Conservation (phyloP, 2,797 vertebrate species). For the Zalophus californianus region DNA sequence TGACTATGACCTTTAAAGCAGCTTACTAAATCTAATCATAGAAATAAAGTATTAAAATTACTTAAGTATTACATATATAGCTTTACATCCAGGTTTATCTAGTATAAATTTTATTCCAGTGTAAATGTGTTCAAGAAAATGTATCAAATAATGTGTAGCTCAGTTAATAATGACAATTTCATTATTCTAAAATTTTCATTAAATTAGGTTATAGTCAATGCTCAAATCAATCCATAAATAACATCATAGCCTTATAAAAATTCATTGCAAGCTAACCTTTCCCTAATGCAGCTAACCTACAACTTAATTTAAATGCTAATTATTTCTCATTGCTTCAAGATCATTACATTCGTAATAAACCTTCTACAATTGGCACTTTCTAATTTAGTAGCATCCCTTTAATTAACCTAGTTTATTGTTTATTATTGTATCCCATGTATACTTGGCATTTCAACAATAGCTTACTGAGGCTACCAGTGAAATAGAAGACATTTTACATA, state of each 20-base stretch:
- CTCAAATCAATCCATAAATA: conserved; percentile 65
- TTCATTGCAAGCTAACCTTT: conserved; percentile 59
- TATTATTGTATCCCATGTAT: neutral
- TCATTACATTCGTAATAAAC: conserved; percentile 44
- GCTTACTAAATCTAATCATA: neutral
- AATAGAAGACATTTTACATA: conserved; percentile 38
- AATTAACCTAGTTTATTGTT: conserved; percentile 56
- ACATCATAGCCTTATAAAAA: conserved; percentile 57
- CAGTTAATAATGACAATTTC: conserved; percentile 28
- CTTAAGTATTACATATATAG: neutral
- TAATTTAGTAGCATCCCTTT: conserved; percentile 50
- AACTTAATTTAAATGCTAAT: conserved; percentile 75
- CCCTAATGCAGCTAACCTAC: conserved; percentile 50
- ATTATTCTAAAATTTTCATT: conserved; percentile 42
- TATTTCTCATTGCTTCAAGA: conserved; percentile 53
- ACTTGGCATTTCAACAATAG: conserved; percentile 46
- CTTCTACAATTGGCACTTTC: neutral
- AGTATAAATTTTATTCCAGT: conserved; percentile 60
- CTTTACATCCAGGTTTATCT: conserved; percentile 49
- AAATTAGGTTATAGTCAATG: conserved; percentile 2
- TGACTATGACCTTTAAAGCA: neutral
- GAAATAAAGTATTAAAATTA: neutral
- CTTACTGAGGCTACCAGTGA: neutral
- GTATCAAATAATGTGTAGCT: neutral
- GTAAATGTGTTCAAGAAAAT: neutral